phyloP scores from a whole-genome alignment of 2,888 invertebrate species.

The Ceratothoa steindachneri region DNA sequence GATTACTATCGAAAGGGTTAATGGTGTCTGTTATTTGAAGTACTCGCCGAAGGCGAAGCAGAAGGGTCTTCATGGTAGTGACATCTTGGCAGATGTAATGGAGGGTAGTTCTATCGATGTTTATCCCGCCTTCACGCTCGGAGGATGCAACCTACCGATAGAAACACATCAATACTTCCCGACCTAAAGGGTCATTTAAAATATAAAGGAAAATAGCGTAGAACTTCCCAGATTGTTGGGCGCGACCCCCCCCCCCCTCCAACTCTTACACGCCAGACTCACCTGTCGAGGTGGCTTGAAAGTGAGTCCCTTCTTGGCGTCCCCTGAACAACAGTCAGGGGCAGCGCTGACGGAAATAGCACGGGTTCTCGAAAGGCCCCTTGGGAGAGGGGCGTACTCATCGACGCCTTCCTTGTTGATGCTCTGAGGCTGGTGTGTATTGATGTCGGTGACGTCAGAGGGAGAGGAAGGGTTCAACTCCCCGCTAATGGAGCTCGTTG shows the following conservation, averaged over 20 bases:
- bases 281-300: not conserved
- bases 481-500: not conserved
- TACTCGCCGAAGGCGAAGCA: constrained; percentile 24
- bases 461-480: not conserved
- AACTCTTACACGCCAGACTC: no score
- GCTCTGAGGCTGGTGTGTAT: not conserved
- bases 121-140: constrained; percentile 55
- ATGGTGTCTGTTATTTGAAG: constrained; percentile 35
- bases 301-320: not conserved
- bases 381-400: not conserved
- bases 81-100: constrained; percentile 53
- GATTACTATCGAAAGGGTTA: constrained; percentile 38
- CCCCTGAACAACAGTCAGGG: not conserved
- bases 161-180: no score
- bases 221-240: no score
- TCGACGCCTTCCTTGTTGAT: not conserved
- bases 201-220: not conserved
- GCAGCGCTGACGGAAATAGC: not conserved
- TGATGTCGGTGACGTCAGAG: not conserved
- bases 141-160: not conserved
- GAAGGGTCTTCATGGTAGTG: constrained; percentile 31
- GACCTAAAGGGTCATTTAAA: no score
- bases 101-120: constrained; percentile 65
- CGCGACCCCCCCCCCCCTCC: no score
- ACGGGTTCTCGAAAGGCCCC: not conserved